phyloP scores from a whole-genome alignment of 2,113 vertebrate genomes.

The Circaetus gallicus region DNA sequence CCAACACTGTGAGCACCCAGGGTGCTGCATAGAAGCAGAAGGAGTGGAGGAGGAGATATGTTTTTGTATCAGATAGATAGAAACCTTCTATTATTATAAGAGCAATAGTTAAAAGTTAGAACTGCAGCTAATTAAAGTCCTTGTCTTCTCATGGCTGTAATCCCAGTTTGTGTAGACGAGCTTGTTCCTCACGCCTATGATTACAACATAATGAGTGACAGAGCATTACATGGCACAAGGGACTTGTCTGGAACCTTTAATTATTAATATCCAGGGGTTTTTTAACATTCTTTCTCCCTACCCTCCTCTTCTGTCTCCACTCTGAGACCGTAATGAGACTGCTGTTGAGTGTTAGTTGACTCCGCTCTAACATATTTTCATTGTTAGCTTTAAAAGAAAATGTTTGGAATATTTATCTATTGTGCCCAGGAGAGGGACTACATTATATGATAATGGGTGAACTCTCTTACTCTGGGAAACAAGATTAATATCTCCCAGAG shows the following conservation, averaged over 20 bases:
- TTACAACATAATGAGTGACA: background rate
- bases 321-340: background rate
- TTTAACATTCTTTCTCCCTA: background rate
- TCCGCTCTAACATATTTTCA: background rate
- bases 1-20: background rate
- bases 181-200: background rate
- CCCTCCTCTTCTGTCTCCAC: background rate
- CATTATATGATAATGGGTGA: background rate
- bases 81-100: background rate
- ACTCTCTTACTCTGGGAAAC: background rate
- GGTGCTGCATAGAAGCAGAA: background rate
- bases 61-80: background rate
- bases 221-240: background rate
- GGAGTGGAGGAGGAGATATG: background rate
- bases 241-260: background rate
- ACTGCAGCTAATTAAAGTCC: background rate
- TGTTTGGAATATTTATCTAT: background rate
- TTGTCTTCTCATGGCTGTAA: background rate
- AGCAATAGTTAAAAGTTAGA: background rate
- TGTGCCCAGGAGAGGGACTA: background rate
- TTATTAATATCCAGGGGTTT: background rate
- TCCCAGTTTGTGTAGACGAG: background rate
- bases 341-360: background rate
- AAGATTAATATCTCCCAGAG: conserved; percentile 34
- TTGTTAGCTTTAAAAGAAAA: conserved; percentile 13